Base-by-base conservation (phyloP, 2,888 invertebrate species). In the Philhelius pedissequus region DNA sequence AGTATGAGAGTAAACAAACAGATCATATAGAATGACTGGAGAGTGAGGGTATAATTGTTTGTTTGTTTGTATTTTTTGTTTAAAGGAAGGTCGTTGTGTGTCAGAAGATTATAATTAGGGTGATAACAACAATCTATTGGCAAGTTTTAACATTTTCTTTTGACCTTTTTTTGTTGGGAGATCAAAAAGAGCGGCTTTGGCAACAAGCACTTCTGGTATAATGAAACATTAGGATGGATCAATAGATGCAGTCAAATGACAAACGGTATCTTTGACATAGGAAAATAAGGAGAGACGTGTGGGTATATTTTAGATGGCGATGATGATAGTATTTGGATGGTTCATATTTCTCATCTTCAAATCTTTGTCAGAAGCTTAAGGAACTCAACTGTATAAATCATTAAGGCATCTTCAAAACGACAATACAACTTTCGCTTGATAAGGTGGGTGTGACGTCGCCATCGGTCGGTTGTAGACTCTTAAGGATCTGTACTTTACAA, bases 121-220 rank as follows among this genome's bases (percentile, higher is more conserved):
- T 56, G 80, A 81, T 81, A 75, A 81, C 75, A 81, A 64, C 56
- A 54, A 75, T 75, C 62, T 74, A 68, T 22, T 62, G 20, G 25
- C 64, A 27, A 43, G n/a, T 43, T 27, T 27, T 15, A 27, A 62
- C 62, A 62, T 40, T 58, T 32, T 13, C 1, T 20, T 32, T 48
- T 18, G 43, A 62, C 43, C 62, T 62, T 62, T 60, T 32, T 35
- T 58, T 15, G 32, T 54, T 30, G 22, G 13, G 8, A 4, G 32
- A 32, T 56, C 52, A 52, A 30, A 30, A 15, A 25, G 38, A 58
- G n/a, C 58, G 22, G 5, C 43, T 18, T 60, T 40, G 40, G 8
- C 1, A 27, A 7, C 11, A 6, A 32, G 27, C 11, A 30, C 3
- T 27, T 52, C 27, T 15, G 50, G 1, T 7, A n/a, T n/a, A 48